Evolutionary conservation across 2,888 invertebrate species (phyloP), one percentile per base, ranked within the genome.

Genomic region (Dolomedes plantarius): DNA sequence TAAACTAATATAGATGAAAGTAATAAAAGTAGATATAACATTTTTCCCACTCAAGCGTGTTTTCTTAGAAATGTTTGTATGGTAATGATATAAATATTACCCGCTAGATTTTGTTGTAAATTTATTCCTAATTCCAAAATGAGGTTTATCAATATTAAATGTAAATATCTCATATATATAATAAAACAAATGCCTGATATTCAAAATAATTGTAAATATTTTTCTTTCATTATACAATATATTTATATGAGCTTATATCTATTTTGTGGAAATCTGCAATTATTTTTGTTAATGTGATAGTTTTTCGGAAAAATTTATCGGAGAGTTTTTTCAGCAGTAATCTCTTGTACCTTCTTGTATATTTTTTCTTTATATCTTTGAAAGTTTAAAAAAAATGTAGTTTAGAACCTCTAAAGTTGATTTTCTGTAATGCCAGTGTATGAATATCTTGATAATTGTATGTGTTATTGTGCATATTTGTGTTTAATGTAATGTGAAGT

Each of bases 231-330:
- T 56, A 56, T 56, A 56, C 41, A 46, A 46, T 31, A 83, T 83
- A 75, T 76, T 81, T 81, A 62, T 72, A 76, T 72, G 82, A 83
- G 82, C 82, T 83, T 83, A 83, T 82, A 83, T 76, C 71, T 76
- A 69, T 65, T 76, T 71, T 83, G 32, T 72, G 46, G 72, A 72
- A 28, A 69, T 67, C 73, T 46, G 65, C 41, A 41, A 73, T 46
- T 83, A 83, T 83, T 83, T 83, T 83, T 83, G 76, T 83, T 76
- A 83, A 64, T 76, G 41, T 82, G 64, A 82, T 56, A 56, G 56
- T n/a, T 56, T 56, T 56, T 56, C 56, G 23, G 56, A 23, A 56
- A 56, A 23, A 23, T 56, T 56, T 56, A 56, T 56, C 56, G 3
- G 16, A 56, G 56, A 56, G 23, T 56, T 56, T 46, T 56, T 56